phyloP scores from a whole-genome alignment of 2,797 vertebrate genomes.

The Podarcis lilfordi region DNA sequence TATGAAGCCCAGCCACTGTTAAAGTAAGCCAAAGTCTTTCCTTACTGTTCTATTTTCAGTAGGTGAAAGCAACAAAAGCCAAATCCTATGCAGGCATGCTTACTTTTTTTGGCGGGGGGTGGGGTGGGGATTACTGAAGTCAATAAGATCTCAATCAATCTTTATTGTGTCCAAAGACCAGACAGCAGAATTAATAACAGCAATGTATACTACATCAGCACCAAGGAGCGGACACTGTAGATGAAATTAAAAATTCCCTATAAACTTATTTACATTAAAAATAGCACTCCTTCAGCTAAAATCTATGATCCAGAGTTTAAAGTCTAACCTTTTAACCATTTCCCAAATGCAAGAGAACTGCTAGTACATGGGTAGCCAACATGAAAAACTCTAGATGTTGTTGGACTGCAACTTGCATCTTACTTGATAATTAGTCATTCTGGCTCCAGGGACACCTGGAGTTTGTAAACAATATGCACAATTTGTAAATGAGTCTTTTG shows the following conservation, averaged over 20 bases:
- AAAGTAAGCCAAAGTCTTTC: constrained; percentile 1
- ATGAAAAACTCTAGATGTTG: neutral
- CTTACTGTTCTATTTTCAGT: constrained; percentile 6
- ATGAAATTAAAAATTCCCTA: too few relatives aligned
- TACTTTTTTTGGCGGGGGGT: too few relatives aligned
- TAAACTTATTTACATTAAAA: too few relatives aligned
- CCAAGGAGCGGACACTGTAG: too few relatives aligned
- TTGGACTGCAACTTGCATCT: neutral
- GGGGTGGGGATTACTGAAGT: constrained; percentile 21
- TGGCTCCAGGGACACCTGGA: neutral
- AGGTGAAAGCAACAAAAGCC: constrained; percentile 11
- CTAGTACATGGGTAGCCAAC: neutral
- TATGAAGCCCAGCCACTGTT: neutral
- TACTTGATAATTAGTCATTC: neutral
- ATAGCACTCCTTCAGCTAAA: too few relatives aligned
- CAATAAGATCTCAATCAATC: neutral
- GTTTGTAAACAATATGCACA: neutral
- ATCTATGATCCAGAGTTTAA: too few relatives aligned
- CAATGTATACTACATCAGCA: too few relatives aligned
- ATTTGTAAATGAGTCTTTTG: constrained; percentile 19
- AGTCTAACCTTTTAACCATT: too few relatives aligned
- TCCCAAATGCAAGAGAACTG: neutral
- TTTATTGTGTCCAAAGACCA: too few relatives aligned
- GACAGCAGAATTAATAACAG: too few relatives aligned
- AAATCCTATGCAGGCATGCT: neutral